Evolutionary conservation across 1,140 invertebrate species (phyloP), one percentile per base, ranked within the genome.

Genomic region (Pseudomyrmex sp.): DNA sequence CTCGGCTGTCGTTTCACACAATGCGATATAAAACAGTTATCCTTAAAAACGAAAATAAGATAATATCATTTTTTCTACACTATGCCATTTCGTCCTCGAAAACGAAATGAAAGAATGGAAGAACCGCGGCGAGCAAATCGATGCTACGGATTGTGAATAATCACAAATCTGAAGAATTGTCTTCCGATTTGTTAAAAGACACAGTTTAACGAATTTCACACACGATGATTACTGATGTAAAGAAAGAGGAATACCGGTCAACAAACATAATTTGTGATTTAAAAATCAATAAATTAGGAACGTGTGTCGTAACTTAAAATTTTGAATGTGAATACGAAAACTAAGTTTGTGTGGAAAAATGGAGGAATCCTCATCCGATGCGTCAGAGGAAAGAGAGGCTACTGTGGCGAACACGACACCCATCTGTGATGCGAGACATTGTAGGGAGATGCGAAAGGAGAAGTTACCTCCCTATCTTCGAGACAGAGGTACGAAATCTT

Each of bases 381-480:
- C 65, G 62, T 58, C 82, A 20, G 82, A 85, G 26, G 15, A 44
- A 35, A 82, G 83, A 1, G 84, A 85, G 0, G 58, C 23, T 12
- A 18, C 69, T 26, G 70, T 74, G 44, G 9, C 58, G 5, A 58
- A 59, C 1, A 23, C 56, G 7, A 65, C 83, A 13, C 48, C 63
- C 26, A 66, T 52, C 10, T 72, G 82, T 13, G 79, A 75, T 50
- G 88, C 85, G 44, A 80, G 62, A 63, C 87, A 80, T 52, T 89
- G 87, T 48, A 84, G 72, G 10, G 91, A 91, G 61, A 77, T 89
- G 66, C 82, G 74, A 10, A 85, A 84, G 15, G 90, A 91, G 69
- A 92, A 91, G 54, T 26, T 72, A 72, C 91, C 91, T 0, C 87
- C 84, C 44, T 92, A 92, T 83, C 88, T 90, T 70, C 88, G 91